Conservation (phyloP, 2,113 vertebrate species). For the Chlamydotis undulata region DNA sequence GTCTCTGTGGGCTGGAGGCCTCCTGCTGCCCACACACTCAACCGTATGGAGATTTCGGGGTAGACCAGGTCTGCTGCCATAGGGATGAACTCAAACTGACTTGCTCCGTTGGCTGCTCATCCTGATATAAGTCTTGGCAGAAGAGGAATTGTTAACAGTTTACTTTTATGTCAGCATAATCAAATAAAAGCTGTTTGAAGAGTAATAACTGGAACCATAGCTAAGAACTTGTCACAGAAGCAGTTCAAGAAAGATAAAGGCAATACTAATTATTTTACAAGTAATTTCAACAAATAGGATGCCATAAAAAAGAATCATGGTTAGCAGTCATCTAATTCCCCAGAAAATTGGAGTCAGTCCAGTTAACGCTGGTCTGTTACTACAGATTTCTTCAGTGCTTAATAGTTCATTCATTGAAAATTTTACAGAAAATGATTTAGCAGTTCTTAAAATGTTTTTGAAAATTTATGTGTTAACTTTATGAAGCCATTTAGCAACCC, state of each 20-base stretch:
- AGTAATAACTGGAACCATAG: background rate
- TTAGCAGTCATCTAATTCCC: background rate
- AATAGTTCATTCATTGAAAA: background rate
- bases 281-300: background rate
- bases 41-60: background rate
- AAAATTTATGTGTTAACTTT: background rate
- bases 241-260: background rate
- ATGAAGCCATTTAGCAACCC: background rate
- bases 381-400: background rate
- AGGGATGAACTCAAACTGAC: background rate
- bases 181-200: background rate
- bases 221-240: background rate
- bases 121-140: background rate
- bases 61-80: background rate
- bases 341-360: background rate
- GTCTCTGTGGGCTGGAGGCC: background rate
- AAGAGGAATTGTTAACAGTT: background rate
- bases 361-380: background rate
- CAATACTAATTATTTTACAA: background rate
- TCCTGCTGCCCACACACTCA: background rate
- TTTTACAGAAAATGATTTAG: background rate
- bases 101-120: background rate
- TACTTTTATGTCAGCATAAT: background rate
- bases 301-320: background rate
- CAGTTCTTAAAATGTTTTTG: background rate